phyloP scores from a whole-genome alignment of 37 sponge, comb jelly and placozoan species.

The Tethya wilhelma region DNA sequence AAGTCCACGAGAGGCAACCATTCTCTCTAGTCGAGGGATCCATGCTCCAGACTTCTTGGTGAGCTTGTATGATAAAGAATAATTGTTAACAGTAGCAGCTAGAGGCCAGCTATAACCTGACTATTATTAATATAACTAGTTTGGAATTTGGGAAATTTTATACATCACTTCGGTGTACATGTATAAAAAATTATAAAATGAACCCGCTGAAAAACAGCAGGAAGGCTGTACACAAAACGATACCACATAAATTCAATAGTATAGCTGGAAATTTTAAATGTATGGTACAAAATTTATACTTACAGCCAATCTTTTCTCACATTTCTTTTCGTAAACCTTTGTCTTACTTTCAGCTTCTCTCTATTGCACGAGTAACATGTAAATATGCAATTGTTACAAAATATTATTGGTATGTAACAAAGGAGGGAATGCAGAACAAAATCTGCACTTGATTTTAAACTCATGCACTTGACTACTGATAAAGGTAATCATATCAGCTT shows the following conservation, averaged over 20 bases:
- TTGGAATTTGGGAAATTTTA: too few relatives aligned
- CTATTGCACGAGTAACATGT: slow-evolving; percentile 32
- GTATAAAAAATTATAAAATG: too few relatives aligned
- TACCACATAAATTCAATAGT: too few relatives aligned
- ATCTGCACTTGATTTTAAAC: too few relatives aligned
- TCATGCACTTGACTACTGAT: too few relatives aligned
- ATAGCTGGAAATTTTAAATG: not conserved
- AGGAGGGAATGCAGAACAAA: not conserved
- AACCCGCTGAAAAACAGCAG: not conserved
- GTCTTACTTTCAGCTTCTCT: slow-evolving; percentile 73
- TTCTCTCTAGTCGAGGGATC: slow-evolving; percentile 85
- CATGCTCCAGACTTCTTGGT: slow-evolving; percentile 68
- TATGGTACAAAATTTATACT: slow-evolving; percentile 26
- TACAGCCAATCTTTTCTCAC: slow-evolving; percentile 74
- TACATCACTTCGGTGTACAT: too few relatives aligned
- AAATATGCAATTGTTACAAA: not conserved
- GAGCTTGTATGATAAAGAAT: slow-evolving; percentile 34
- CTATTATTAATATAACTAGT: not conserved
- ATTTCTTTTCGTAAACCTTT: slow-evolving; percentile 66
- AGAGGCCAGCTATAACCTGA: not conserved
- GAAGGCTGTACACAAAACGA: not conserved
- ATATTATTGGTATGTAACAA: too few relatives aligned
- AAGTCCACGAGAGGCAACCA: slow-evolving; percentile 65
- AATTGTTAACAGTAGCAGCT: not conserved
- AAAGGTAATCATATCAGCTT: too few relatives aligned